phyloP scores from a whole-genome alignment of 2,113 vertebrate species.

The Pedetes capensis region DNA sequence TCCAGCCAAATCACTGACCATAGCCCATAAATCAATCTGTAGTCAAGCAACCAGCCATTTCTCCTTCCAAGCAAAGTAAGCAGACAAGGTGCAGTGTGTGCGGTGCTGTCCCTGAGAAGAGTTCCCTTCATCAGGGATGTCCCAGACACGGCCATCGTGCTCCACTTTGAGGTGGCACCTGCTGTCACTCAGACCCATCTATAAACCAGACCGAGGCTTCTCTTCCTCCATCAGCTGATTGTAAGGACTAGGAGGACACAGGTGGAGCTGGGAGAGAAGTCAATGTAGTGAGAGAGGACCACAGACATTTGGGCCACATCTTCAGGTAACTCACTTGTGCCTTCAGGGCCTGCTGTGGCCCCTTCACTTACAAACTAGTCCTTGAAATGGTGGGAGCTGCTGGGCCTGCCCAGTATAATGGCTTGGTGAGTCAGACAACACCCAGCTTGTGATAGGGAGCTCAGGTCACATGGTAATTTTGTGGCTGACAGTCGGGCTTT shows the following conservation, averaged over 20 bases:
- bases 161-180: background rate
- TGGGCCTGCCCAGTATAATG: background rate
- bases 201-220: background rate
- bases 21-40: background rate
- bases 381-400: background rate
- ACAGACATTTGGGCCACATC: background rate
- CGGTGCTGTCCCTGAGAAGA: background rate
- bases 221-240: background rate
- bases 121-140: background rate
- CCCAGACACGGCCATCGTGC: background rate
- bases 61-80: background rate
- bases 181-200: background rate
- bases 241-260: background rate
- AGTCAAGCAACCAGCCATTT: background rate
- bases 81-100: too few species aligned
- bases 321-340: background rate
- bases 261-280: background rate
- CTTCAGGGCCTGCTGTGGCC: background rate
- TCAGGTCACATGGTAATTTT: background rate
- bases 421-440: background rate
- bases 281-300: background rate
- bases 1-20: background rate
- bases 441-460: background rate
- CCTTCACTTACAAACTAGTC: background rate
- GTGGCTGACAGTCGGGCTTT: background rate